Evolutionary conservation across 2,113 vertebrate genomes (phyloP).

Genomic region (Montifringilla adamsi): DNA sequence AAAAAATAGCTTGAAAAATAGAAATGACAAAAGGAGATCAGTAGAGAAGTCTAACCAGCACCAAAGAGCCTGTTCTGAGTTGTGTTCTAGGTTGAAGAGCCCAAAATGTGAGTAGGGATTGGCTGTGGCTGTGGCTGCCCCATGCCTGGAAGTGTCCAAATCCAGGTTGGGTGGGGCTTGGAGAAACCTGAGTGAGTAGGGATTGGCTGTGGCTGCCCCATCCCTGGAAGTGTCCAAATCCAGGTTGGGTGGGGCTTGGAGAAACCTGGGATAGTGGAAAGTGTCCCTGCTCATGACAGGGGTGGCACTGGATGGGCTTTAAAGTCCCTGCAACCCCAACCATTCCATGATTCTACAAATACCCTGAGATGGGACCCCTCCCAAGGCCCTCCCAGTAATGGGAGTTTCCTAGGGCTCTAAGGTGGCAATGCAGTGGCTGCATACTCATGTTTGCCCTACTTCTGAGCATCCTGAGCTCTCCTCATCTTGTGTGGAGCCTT

Average conservation of each 20-base stretch:
- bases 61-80: neutral
- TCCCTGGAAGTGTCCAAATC: neutral
- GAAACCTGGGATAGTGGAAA: accelerated
- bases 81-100: neutral
- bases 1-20: neutral
- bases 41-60: neutral
- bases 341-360: neutral
- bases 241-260: accelerated
- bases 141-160: neutral
- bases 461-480: neutral
- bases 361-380: neutral
- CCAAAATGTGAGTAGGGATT: neutral
- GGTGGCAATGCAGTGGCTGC: neutral
- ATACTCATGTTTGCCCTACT: neutral
- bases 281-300: neutral
- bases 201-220: neutral
- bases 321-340: neutral
- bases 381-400: neutral
- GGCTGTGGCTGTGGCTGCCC: neutral
- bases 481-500: neutral
- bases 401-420: neutral
- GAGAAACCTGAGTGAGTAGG: accelerated
- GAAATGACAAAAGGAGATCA: neutral
- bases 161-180: accelerated
- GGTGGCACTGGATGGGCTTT: neutral